Evolutionary conservation across 92 coral and sea anemone genomes (phyloP), one percentile per base, ranked within the genome.

Genomic region (Nematostella vectensis): DNA sequence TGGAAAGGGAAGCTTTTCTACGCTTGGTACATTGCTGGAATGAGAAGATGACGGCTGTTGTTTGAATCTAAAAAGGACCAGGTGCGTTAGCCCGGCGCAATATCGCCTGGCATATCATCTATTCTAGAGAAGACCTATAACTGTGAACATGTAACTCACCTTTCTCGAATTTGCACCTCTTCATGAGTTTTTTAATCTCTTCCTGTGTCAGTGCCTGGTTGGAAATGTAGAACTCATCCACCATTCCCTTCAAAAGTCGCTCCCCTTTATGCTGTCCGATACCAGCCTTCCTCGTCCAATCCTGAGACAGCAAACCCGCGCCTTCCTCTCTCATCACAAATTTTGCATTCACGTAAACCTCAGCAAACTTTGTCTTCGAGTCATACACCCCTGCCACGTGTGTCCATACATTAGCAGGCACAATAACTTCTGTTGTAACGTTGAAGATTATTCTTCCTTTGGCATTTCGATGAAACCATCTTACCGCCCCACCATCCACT

Each of bases 141-240:
- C n/a, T n/a, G n/a, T n/a, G n/a, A n/a, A n/a, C n/a, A n/a, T 31
- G 53, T 29, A 26, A 55, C 77, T 51, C 45, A 91, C 98, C 98
- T 67, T 91, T 91, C 63, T 91, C 95, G 57, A 91, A 91, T 61
- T 81, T 78, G 57, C 98, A 91, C 40, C 74, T 72, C 57, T 91
- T 85, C 96, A 86, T 86, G 25, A 91, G 78, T 59, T 74, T 72
- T 50, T 88, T 82, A 24, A 91, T 77, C 48, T 91, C 98, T 16
- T 78, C 86, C 61, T 86, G 93, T 2, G 80, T 70, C 68, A 91
- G 62, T 4, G 88, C 98, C 13, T 78, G 72, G 61, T 85, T 77
- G n/a, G 98, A 89, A 50, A 91, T 91, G 29, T 74, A 86, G 60
- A 91, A 91, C 70, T 91, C 98, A 12, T 91, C 98, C 28, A 91